Conservation (phyloP, 1,140 invertebrate genomes). For the Pseudomyrmex dendroicus region DNA sequence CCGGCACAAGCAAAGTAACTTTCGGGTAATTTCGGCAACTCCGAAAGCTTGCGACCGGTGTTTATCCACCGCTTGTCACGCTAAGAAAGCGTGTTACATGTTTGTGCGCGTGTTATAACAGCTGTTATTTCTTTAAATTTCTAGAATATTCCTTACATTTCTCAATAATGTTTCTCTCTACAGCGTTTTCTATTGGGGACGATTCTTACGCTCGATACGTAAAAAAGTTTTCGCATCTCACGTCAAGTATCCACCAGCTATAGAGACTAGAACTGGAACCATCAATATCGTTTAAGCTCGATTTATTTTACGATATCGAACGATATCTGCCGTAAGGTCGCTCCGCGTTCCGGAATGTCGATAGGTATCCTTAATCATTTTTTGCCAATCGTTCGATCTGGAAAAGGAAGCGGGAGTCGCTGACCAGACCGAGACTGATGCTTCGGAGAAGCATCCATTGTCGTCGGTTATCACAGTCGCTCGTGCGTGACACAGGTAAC, state of each 20-base stretch:
- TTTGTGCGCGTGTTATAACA: too few relatives aligned
- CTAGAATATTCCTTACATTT: background rate
- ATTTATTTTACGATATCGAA: conserved; percentile 68
- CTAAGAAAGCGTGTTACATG: too few relatives aligned
- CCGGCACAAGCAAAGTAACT: too few relatives aligned
- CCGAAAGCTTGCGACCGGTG: too few relatives aligned
- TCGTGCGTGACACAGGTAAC: conserved; percentile 70
- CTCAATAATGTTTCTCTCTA: background rate
- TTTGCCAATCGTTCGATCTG: conserved; percentile 50
- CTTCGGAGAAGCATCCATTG: conserved; percentile 71
- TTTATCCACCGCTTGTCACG: too few relatives aligned
- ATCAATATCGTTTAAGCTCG: conserved; percentile 59
- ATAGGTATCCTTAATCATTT: conserved; percentile 66
- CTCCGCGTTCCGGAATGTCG: conserved; percentile 60
- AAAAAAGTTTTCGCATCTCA: background rate
- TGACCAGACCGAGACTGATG: conserved; percentile 63
- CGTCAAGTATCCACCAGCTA: background rate
- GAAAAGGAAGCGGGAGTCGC: conserved; percentile 53
- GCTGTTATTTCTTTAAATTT: too few relatives aligned
- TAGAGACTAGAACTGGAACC: background rate
- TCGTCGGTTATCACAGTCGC: conserved; percentile 69
- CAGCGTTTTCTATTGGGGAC: background rate
- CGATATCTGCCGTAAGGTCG: conserved; percentile 51
- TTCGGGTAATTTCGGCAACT: too few relatives aligned
- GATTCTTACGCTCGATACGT: background rate